Evolutionary conservation across 2,888 invertebrate species (phyloP).

Genomic region (Drosophila ezoana): DNA sequence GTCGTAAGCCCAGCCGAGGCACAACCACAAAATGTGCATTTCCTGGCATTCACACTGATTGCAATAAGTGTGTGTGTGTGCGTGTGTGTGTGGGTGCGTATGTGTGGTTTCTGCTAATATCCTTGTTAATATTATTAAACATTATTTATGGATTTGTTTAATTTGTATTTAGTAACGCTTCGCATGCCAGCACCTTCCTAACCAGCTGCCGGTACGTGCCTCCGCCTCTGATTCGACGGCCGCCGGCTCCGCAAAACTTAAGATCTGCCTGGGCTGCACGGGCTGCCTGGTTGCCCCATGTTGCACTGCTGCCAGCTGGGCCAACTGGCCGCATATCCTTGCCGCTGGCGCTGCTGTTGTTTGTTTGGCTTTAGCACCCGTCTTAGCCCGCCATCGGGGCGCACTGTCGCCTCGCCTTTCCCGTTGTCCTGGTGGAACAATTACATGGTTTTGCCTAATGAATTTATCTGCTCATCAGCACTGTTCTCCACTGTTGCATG

Average conservation of each 20-base stretch:
- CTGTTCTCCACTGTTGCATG: conserved; percentile 56
- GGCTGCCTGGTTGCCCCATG: conserved; percentile 48
- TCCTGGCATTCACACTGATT: conserved; percentile 54
- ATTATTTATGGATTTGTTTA: conserved; percentile 85
- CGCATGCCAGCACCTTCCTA: conserved; percentile 36
- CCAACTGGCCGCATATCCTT: conserved; percentile 55
- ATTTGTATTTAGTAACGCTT: conserved; percentile 84
- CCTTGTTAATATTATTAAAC: conserved; percentile 84
- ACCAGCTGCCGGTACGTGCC: conserved; percentile 44
- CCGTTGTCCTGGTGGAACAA: conserved; percentile 83
- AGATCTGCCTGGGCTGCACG: conserved; percentile 58
- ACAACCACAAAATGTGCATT: conserved; percentile 48
- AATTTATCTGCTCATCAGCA: conserved; percentile 85
- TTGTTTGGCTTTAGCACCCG: conserved; percentile 16
- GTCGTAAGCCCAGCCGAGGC: conserved; percentile 37
- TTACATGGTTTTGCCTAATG: conserved; percentile 85
- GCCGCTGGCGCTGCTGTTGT: conserved; percentile 30
- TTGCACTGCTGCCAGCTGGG: conserved; percentile 45
- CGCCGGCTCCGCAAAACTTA: conserved; percentile 59
- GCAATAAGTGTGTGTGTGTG: conserved; percentile 57
- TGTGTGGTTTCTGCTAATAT: conserved; percentile 79
- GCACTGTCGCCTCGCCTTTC: conserved; percentile 57
- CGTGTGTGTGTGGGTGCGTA: conserved; percentile 26
- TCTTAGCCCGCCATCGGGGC: conserved; percentile 38
- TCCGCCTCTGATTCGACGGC: conserved; percentile 21